Base-by-base conservation (phyloP, 1,140 invertebrate genomes). In the Babylonia areolata region DNA sequence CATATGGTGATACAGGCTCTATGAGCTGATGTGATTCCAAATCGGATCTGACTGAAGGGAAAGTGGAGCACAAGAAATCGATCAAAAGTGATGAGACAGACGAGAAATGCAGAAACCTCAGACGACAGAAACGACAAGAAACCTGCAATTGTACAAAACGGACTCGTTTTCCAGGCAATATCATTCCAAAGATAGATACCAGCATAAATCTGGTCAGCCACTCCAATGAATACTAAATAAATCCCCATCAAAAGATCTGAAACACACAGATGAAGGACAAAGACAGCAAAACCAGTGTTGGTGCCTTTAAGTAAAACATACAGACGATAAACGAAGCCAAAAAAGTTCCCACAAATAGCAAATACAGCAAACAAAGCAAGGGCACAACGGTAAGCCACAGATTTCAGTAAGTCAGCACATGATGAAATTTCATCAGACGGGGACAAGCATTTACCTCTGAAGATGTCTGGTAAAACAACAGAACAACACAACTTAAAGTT, bases 401-500 rank as follows among this genome's bases (percentile, higher is more conserved):
- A 89, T 15, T 86, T 58, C 73, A 91, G 85, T 20, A 91, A 83
- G 81, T 91, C 89, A 23, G 69, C 73, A 86, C 90, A 92, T 0
- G 89, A 91, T 3, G 90, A 91, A 33, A 92, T 90, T 77, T 87
- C 89, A 35, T 91, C 86, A 17, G 39, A 11, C n/a, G 81, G 71
- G 39, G 91, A 88, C 3, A 85, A 51, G 81, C 90, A 92, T 17
- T 88, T 75, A 1, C 5, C 79, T 2, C n/a, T 12, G 2, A 92
- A 86, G 54, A 58, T 46, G n/a, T 58, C 28, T 15, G 88, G 87
- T 69, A 54, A 20, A 17, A 71, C 73, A 46, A 80, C 71, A 31
- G 87, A 39, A 79, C 91, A 93, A 64, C 91, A 93, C 40, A 91
- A 87, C 73, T 84, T 81, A 73, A 79, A 91, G 6, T 87, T 71